Conservation (phyloP, 2,888 invertebrate species). For the Tiphia femorata region DNA sequence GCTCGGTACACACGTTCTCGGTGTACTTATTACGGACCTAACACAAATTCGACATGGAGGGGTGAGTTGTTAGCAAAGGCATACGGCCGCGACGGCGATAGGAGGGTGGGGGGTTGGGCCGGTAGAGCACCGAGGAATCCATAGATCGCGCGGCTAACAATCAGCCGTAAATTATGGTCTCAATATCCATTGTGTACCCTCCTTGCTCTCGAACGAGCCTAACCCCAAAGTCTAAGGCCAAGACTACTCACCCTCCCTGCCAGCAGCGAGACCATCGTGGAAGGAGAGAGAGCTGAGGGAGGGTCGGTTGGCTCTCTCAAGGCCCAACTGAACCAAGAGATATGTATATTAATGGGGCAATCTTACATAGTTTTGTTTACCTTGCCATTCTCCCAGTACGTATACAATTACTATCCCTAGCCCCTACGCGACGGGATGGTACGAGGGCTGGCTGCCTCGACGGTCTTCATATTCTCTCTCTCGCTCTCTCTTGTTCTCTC, state of each 20-base stretch:
- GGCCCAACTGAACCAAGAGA: conserved; percentile 66
- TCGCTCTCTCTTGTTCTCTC: conserved; percentile 1
- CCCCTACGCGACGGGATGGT: conserved; percentile 37
- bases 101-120: conserved; percentile 27
- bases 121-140: conserved; percentile 59
- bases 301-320: conserved; percentile 46
- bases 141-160: conserved; percentile 68
- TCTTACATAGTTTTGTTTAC: conserved; percentile 70
- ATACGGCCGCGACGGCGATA: conserved; percentile 33
- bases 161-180: conserved; percentile 70
- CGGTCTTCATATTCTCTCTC: neutral
- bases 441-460: conserved; percentile 36
- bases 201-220: conserved; percentile 59
- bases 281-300: conserved; percentile 21
- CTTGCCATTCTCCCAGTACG: conserved; percentile 67
- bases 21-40: conserved; percentile 42
- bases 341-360: conserved; percentile 70
- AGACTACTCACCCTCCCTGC: conserved; percentile 64
- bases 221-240: conserved; percentile 66
- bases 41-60: conserved; percentile 55
- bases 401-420: conserved; percentile 67
- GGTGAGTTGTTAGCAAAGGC: conserved; percentile 58
- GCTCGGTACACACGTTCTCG: conserved; percentile 25
- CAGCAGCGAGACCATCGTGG: conserved; percentile 33
- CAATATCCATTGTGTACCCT: conserved; percentile 70